Conservation (phyloP, 1,140 invertebrate genomes). For the Radopholus similis region DNA sequence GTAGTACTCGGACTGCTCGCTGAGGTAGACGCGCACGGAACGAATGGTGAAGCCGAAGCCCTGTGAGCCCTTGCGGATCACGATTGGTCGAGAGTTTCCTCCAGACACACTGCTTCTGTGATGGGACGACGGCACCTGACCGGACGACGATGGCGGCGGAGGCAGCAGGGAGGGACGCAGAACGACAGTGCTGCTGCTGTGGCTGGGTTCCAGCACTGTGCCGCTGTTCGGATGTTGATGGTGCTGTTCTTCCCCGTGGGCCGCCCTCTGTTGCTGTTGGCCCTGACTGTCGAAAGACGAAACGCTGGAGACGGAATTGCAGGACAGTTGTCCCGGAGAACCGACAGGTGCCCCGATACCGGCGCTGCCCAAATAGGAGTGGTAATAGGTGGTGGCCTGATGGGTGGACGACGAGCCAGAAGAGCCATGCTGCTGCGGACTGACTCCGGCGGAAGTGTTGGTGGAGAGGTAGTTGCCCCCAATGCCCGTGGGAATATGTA, state of each 20-base stretch:
- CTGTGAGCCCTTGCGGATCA: constrained; percentile 47
- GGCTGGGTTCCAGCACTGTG: too few relatives aligned
- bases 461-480: background rate
- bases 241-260: background rate
- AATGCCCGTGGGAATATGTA: constrained; percentile 16
- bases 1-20: constrained; percentile 56
- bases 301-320: constrained; percentile 38
- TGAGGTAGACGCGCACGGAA: constrained; percentile 59
- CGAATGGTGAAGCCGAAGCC: constrained; percentile 58
- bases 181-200: background rate
- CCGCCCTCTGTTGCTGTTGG: background rate
- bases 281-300: constrained; percentile 33
- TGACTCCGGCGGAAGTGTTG: constrained; percentile 16
- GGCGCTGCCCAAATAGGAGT: constrained; percentile 18
- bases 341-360: background rate
- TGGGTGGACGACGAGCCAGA: background rate
- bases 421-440: background rate
- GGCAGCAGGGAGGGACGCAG: constrained; percentile 1
- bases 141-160: background rate
- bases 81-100: constrained; percentile 16
- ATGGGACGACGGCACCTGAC: background rate
- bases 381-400: constrained; percentile 28
- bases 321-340: constrained; percentile 32
- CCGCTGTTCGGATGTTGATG: background rate
- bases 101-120: constrained; percentile 20